Percentiles rank a stretch among this genome's conserved stretches.
Conservation (phyloP, 1,140 invertebrate species). For the Eriosoma lanigerum region DNA sequence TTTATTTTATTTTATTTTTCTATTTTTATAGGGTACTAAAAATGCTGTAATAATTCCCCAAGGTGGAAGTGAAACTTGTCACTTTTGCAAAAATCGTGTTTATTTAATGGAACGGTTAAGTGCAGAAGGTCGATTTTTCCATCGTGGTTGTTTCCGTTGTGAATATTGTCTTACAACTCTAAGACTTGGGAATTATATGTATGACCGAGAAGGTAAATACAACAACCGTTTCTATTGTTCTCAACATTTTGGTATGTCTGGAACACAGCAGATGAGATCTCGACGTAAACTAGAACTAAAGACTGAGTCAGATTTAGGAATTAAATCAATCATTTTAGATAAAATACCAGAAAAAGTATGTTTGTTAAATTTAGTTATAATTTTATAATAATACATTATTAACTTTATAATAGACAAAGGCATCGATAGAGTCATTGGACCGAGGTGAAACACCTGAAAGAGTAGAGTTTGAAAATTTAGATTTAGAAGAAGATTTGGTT, state of each 20-base stretch:
- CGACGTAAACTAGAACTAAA: slow-evolving; percentile 39
- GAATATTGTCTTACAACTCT: slow-evolving; percentile 73
- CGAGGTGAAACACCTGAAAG: slow-evolving; percentile 74
- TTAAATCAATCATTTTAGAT: slow-evolving; percentile 53
- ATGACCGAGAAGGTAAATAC: slow-evolving; percentile 73
- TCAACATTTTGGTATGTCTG: slow-evolving; percentile 73
- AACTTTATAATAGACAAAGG: slow-evolving; percentile 28
- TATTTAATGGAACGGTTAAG: slow-evolving; percentile 85
- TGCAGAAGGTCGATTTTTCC: slow-evolving; percentile 84
- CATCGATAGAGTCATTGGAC: slow-evolving; percentile 52
- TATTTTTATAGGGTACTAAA: slow-evolving; percentile 62
- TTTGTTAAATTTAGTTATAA: neutral
- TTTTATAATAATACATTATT: neutral
- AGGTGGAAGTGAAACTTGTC: slow-evolving; percentile 75
- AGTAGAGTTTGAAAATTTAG: slow-evolving; percentile 72
- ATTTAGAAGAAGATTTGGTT: slow-evolving; percentile 52
- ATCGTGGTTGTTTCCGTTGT: slow-evolving; percentile 79
- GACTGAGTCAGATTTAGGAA: slow-evolving; percentile 47
- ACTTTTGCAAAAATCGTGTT: slow-evolving; percentile 84
- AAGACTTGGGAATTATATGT: slow-evolving; percentile 72
- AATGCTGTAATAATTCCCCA: slow-evolving; percentile 65
- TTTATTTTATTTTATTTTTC: neutral
- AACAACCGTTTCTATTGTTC: slow-evolving; percentile 78
- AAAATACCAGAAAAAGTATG: slow-evolving; percentile 58
- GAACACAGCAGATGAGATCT: slow-evolving; percentile 59